Conservation (phyloP, 2,888 invertebrate genomes). For the Oscheius myriophilus region DNA sequence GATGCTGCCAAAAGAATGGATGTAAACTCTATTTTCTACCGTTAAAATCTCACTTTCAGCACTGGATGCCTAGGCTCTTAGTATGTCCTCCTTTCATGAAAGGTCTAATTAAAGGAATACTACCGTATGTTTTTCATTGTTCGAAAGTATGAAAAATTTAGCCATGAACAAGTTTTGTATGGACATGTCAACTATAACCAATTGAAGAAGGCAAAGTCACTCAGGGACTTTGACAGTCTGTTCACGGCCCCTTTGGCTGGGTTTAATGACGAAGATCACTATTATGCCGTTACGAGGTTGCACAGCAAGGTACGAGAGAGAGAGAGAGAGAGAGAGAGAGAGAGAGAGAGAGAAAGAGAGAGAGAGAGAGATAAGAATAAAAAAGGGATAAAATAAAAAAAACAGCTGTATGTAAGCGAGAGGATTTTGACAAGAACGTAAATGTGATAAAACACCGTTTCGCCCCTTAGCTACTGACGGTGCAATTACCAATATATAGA, state of each 20-base stretch:
- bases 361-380: too few relatives aligned
- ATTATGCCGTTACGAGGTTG: conserved; percentile 81
- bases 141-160: conserved; percentile 45
- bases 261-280: conserved; percentile 82
- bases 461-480: too few relatives aligned
- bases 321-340: too few relatives aligned
- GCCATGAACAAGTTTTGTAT: conserved; percentile 69
- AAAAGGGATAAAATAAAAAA: too few relatives aligned
- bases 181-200: conserved; percentile 53
- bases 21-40: too few relatives aligned
- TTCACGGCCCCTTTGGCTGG: conserved; percentile 88
- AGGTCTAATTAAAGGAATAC: conserved; percentile 69
- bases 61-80: conserved; percentile 79
- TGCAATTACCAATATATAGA: too few relatives aligned
- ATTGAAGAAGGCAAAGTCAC: conserved; percentile 75
- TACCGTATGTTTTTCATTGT: conserved; percentile 60
- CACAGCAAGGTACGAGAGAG: conserved; percentile 76
- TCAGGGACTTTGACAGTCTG: conserved; percentile 84
- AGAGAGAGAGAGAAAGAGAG: too few relatives aligned
- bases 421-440: too few relatives aligned
- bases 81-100: conserved; percentile 81
- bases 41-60: conserved; percentile 11
- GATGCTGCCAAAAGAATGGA: conserved; percentile 42
- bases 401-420: too few relatives aligned
- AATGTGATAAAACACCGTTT: too few relatives aligned